Evolutionary conservation across 2,888 invertebrate species (phyloP).

Genomic region (Theristus sp.): DNA sequence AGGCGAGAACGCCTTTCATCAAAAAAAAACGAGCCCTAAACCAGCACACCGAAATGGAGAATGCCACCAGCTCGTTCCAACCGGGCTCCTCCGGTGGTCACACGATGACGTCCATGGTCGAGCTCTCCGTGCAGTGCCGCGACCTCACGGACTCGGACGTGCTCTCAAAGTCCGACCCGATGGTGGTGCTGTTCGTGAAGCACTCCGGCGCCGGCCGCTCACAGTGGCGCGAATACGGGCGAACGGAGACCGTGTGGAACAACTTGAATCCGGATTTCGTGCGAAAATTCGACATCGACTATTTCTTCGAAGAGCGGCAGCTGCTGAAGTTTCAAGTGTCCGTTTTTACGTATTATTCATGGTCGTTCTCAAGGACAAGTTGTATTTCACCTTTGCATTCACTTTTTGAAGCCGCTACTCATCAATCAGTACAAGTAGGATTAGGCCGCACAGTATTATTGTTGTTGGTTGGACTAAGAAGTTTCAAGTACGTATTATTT

Average conservation of each 20-base stretch:
- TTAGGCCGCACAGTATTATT: too few relatives aligned
- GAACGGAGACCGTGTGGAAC: slow-evolving; percentile 23
- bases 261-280: slow-evolving; percentile 20
- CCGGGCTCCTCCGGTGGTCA: too few relatives aligned
- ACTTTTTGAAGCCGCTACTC: too few relatives aligned
- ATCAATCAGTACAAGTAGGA: too few relatives aligned
- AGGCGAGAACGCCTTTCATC: too few relatives aligned
- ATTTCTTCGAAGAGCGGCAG: slow-evolving; percentile 24
- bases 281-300: slow-evolving; percentile 16
- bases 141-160: slow-evolving; percentile 18
- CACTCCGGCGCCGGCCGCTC: too few relatives aligned
- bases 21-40: too few relatives aligned
- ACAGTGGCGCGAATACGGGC: slow-evolving; percentile 10
- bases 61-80: too few relatives aligned
- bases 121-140: background rate
- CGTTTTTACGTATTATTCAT: slow-evolving; percentile 5
- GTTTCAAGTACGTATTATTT: too few relatives aligned
- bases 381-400: background rate
- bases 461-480: too few relatives aligned
- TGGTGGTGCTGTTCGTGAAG: background rate
- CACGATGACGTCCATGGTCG: background rate
- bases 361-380: too few relatives aligned
- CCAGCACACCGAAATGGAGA: too few relatives aligned
- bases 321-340: slow-evolving; percentile 20
- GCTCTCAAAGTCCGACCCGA: slow-evolving; percentile 24